Evolutionary conservation across 2,888 invertebrate species (phyloP), one percentile per base, ranked within the genome.

Genomic region (Sinotaia quadrata): DNA sequence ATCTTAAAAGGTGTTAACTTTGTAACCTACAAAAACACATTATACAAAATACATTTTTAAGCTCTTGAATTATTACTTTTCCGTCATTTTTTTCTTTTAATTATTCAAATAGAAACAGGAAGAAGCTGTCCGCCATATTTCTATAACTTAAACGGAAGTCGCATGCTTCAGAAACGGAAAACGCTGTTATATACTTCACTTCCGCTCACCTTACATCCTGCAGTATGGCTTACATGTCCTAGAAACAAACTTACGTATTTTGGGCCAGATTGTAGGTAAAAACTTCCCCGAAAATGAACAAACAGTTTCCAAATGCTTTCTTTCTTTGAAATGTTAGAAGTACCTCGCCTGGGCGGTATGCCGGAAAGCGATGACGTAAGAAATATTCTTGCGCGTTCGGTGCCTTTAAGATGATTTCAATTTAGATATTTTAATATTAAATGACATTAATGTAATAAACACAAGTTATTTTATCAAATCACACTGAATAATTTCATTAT

Each of bases 141-240:
- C 12, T 15, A 4, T 24, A 41, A 36, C 24, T 52, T 34, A 52
- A 74, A 71, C 78, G 78, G 78, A 78, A 78, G 78, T 78, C 62
- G 75, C 76, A 73, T 71, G 73, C 73, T 71, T 65, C 68, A 63
- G 73, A 72, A 76, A 72, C 74, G 76, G 74, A 74, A 76, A 73
- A 70, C 69, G 71, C 52, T 52, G 65, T 33, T 49, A 49, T 65
- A 51, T 34, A 54, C 59, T 71, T 72, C 65, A 73, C 75, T 75
- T 75, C 75, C 75, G 72, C 63, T 73, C 5, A 51, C 21, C 54
- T 36, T 18, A 8, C 27, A n/a, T n/a, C 12, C 34, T 27, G 5
- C 24, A 21, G 24, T 47, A 24, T 47, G 21, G 24, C 44, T 24
- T 27, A 5, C 18, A 60, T 44, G 44, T 29, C 29, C 29, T 21